phyloP scores from a whole-genome alignment of 2,797 vertebrate species.

The Argyrosomus regius region DNA sequence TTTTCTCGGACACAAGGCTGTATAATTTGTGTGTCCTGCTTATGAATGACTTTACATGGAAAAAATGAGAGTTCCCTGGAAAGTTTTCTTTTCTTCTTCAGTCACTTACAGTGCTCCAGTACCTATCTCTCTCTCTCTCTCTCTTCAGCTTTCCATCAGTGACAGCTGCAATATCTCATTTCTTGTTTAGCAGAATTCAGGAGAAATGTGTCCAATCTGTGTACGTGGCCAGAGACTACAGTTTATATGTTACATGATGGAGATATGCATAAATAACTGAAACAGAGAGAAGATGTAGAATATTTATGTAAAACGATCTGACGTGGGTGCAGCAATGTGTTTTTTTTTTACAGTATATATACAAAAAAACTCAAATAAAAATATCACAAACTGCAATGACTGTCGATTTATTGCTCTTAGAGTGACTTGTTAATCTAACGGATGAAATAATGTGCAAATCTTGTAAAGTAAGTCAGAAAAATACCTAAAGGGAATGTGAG shows the following conservation, averaged over 20 bases:
- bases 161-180: constrained; percentile 22
- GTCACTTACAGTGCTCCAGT: constrained; percentile 25
- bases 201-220: not conserved
- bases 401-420: not conserved
- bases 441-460: not conserved
- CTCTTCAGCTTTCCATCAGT: constrained; percentile 38
- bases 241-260: not conserved
- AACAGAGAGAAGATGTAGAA: not conserved
- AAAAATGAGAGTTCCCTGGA: constrained; percentile 76
- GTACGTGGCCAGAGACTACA: not conserved
- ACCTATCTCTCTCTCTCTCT: constrained; percentile 17
- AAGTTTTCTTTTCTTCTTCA: constrained; percentile 70
- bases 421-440: not conserved
- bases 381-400: not conserved
- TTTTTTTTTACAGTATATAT: not conserved
- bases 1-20: constrained; percentile 43
- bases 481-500: not conserved
- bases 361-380: not conserved
- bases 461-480: not conserved
- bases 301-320: not conserved
- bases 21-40: constrained; percentile 58
- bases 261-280: not conserved
- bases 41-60: constrained; percentile 75
- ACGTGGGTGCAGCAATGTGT: not conserved
- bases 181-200: not conserved